Base-by-base conservation (phyloP, 2,113 vertebrate genomes). In the Pollachius pollachius region DNA sequence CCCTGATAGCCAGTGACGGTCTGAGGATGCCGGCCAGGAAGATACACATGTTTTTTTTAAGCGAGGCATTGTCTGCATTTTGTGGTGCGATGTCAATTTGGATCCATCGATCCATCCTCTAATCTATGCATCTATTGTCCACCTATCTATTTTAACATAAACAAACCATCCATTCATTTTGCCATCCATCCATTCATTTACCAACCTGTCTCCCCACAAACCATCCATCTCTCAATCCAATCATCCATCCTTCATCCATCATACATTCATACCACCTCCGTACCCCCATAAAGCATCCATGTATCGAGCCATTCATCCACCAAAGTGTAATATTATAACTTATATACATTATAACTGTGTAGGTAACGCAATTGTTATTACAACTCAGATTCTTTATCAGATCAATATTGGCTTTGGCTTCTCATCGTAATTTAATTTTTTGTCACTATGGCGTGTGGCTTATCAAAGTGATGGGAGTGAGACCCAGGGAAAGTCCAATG, bases 1-100 rank as follows among this genome's bases (percentile, higher is more conserved):
- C 74, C 74, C 76, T 48, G 67, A 87, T 87, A 77, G 83, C 73
- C 65, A 67, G 3, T 71, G 76, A 85, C 80, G 37, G 63, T 65
- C 70, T 65, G 23, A 74, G 37, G 65, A 48, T 48, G 41, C 54
- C 5, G n/a, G 59, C 59, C n/a, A 60, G 3, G 59, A 52, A 18
- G 56, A 21, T 56, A 58, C 8, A 59, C 5, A 52, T 67, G 25
- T 70, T 69, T 76, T 71, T 71, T 62, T 67, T 62, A 62, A 76
- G 76, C 54, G 73, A 68, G 62, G 79, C 74, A 60, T 60, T 63
- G 52, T n/a, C 58, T 64, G 13, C 56, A 41, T 16, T 63, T 0
- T 15, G 3, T 63, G 23, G 8, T 62, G 25, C 21, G 15, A 13
- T 48, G n/a, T 12, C 12, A 18, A 3, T 18, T 30, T 4, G 60